Conservation (phyloP, 2,113 vertebrate genomes). For the Sylvilagus bachmani region DNA sequence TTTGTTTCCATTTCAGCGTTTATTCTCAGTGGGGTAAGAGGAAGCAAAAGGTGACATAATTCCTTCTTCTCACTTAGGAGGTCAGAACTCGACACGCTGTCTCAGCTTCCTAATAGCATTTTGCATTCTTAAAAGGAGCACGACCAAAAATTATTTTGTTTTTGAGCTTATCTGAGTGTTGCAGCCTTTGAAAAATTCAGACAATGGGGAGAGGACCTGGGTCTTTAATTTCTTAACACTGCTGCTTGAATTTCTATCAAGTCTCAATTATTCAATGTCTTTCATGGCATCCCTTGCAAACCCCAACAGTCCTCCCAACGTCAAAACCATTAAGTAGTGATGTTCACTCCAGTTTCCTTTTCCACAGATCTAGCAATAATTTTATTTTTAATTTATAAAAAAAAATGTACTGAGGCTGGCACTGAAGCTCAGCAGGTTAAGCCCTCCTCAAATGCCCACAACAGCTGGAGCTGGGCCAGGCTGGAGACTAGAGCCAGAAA, state of each 20-base stretch:
- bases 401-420: too few species aligned
- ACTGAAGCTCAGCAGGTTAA: too few species aligned
- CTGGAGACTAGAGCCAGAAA: too few species aligned
- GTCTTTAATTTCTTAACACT: slow-evolving; percentile 62
- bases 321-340: slow-evolving; percentile 77
- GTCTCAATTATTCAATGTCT: slow-evolving; percentile 79
- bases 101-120: slow-evolving; percentile 58
- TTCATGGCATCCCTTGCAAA: slow-evolving; percentile 81
- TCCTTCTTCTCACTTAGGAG: background rate
- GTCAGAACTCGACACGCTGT: slow-evolving; percentile 36
- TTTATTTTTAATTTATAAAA: too few species aligned
- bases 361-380: slow-evolving; percentile 74
- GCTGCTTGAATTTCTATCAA: slow-evolving; percentile 61
- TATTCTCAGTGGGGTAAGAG: slow-evolving; percentile 53
- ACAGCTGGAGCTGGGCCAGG: too few species aligned
- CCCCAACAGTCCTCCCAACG: slow-evolving; percentile 65
- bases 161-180: slow-evolving; percentile 79
- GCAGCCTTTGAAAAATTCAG: slow-evolving; percentile 70
- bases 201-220: slow-evolving; percentile 45
- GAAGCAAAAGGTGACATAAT: slow-evolving; percentile 64
- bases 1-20: background rate
- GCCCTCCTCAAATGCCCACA: too few species aligned
- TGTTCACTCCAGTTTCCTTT: slow-evolving; percentile 78
- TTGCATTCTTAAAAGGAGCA: slow-evolving; percentile 73
- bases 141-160: slow-evolving; percentile 70